Evolutionary conservation across 2,797 vertebrate genomes (phyloP).

Genomic region (Gambusia yucatana): DNA sequence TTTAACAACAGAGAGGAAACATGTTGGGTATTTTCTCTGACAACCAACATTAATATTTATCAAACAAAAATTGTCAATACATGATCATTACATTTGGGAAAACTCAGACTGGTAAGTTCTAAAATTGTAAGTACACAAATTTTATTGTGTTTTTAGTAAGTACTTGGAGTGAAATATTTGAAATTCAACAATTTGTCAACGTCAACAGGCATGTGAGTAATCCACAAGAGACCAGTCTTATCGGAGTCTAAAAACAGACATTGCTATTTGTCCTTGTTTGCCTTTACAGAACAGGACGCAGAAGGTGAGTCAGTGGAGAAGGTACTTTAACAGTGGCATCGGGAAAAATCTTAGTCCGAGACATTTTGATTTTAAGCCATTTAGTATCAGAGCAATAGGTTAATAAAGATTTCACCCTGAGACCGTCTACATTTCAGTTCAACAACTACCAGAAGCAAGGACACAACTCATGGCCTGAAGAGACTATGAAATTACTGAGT

Average conservation of each 20-base stretch:
- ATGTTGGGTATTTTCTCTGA: background rate
- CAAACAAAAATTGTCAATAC: background rate
- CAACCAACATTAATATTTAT: background rate
- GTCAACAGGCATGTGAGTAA: background rate
- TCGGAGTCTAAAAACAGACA: background rate
- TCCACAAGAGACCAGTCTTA: conserved; percentile 21
- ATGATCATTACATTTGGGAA: background rate
- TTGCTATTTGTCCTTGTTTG: background rate
- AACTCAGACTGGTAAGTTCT: background rate
- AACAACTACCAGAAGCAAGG: background rate
- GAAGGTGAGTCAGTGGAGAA: too few relatives aligned
- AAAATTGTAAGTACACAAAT: background rate
- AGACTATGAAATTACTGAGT: conserved; percentile 22
- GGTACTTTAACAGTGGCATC: background rate
- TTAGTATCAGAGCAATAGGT: background rate
- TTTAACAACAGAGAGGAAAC: background rate
- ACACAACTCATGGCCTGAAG: conserved; percentile 3
- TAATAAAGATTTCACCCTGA: background rate
- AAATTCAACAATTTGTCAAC: background rate
- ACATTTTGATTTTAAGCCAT: background rate
- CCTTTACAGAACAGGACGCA: conserved; percentile 12
- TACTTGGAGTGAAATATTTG: background rate
- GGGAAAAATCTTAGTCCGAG: background rate
- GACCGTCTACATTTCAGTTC: background rate
- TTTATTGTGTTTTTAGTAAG: background rate